phyloP scores from a whole-genome alignment of 2,888 invertebrate species.

The Sarcophaga variegata region DNA sequence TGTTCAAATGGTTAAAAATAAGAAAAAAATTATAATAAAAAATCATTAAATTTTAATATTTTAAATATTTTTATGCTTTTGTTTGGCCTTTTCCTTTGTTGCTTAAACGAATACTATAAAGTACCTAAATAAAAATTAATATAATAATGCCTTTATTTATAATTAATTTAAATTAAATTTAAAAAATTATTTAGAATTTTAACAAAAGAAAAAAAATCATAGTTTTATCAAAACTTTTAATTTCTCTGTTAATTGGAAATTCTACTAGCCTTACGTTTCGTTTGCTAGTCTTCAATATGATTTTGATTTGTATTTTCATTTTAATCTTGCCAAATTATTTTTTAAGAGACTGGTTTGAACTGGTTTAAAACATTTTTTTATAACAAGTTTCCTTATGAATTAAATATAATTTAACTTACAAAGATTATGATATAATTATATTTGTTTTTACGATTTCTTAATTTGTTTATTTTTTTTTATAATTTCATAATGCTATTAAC shows the following conservation, averaged over 20 bases:
- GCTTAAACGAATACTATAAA: background rate
- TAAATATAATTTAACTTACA: background rate
- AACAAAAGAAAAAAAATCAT: too few species aligned
- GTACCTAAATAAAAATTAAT: too few species aligned
- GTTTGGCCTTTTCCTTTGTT: conserved; percentile 15
- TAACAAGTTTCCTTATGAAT: background rate
- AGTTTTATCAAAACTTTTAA: too few species aligned
- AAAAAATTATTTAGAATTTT: too few species aligned
- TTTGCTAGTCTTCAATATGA: too few species aligned
- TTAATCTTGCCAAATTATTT: too few species aligned
- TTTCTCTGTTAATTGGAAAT: too few species aligned
- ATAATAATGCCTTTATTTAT: too few species aligned
- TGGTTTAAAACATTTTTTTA: background rate
- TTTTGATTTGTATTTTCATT: too few species aligned
- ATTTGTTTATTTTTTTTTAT: background rate
- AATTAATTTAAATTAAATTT: too few species aligned
- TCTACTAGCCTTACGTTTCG: too few species aligned
- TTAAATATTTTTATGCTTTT: background rate
- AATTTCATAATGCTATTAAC: background rate
- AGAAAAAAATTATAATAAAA: conserved; percentile 2
- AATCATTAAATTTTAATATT: background rate
- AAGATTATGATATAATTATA: background rate
- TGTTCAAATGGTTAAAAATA: conserved; percentile 44
- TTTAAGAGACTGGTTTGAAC: background rate
- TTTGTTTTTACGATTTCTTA: background rate